phyloP scores from a whole-genome alignment of 1,140 invertebrate species.

The Neelides sp. region DNA sequence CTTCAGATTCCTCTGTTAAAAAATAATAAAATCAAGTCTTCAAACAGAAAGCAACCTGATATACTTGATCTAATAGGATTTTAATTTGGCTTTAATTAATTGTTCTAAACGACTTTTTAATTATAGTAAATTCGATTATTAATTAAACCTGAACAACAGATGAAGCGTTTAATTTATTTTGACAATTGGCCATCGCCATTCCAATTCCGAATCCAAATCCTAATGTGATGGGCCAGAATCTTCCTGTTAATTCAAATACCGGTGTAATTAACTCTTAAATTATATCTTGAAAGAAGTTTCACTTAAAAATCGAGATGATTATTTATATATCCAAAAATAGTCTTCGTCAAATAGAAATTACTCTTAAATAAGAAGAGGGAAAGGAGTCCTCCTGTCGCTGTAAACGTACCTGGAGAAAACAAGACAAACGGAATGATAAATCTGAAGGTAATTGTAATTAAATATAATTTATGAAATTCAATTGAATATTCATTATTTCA shows the following conservation, averaged over 20 bases:
- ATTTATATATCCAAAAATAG: background rate
- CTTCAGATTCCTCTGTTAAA: too few species aligned
- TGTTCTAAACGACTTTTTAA: too few species aligned
- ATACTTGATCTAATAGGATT: too few species aligned
- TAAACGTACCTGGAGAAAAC: conserved; percentile 9
- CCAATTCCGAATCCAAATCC: background rate
- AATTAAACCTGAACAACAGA: too few species aligned
- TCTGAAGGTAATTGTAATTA: background rate
- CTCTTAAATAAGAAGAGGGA: conserved; percentile 14
- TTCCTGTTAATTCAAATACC: background rate
- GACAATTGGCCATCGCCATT: conserved; percentile 23
- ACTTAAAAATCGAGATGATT: background rate
- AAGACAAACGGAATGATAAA: background rate
- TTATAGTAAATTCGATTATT: too few species aligned
- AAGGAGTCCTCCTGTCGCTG: conserved; percentile 9
- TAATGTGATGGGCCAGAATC: conserved; percentile 7
- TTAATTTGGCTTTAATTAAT: too few species aligned
- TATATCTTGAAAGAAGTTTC: conserved; percentile 5
- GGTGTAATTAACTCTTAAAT: background rate
- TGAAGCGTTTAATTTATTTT: conserved; percentile 15
- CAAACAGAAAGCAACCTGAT: too few species aligned
- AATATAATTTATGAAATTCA: background rate
- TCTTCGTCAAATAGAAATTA: background rate
- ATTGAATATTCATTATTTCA: too few species aligned
- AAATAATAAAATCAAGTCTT: too few species aligned